Conservation (phyloP, 2,113 vertebrate species). For the Cebus imitator region DNA sequence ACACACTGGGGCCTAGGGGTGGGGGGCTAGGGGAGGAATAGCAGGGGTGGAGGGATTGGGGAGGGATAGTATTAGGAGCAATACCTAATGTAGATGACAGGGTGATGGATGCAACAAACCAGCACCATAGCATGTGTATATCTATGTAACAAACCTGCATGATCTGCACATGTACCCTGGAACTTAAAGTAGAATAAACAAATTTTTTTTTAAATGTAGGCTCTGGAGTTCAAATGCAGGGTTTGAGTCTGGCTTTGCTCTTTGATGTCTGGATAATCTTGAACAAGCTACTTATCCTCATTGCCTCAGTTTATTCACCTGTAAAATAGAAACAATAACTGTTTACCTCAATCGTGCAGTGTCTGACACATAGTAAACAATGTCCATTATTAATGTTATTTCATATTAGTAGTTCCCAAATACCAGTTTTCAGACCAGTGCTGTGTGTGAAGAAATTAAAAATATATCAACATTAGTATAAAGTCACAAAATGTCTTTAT, state of each 20-base stretch:
- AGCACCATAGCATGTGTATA: too few relatives aligned
- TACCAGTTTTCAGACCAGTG: not conserved
- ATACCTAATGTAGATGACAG: too few relatives aligned
- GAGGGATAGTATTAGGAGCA: too few relatives aligned
- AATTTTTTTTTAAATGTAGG: not conserved
- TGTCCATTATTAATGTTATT: not conserved
- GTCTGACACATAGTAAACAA: not conserved
- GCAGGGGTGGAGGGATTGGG: too few relatives aligned
- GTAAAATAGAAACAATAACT: not conserved
- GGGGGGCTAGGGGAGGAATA: too few relatives aligned
- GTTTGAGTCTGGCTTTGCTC: not conserved
- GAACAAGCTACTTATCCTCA: not conserved
- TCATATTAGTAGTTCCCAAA: not conserved
- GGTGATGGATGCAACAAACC: too few relatives aligned
- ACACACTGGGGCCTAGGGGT: too few relatives aligned
- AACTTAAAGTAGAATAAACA: too few relatives aligned
- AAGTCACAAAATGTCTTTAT: not conserved
- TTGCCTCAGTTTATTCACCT: not conserved
- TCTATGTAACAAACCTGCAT: too few relatives aligned
- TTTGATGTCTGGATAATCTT: not conserved
- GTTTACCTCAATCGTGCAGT: not conserved
- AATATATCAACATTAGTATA: not conserved
- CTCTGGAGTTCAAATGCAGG: not conserved
- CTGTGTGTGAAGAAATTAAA: not conserved
- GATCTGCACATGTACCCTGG: too few relatives aligned